Base-by-base conservation (phyloP, 2,113 vertebrate species). In the Beaufortia kweichowensis region DNA sequence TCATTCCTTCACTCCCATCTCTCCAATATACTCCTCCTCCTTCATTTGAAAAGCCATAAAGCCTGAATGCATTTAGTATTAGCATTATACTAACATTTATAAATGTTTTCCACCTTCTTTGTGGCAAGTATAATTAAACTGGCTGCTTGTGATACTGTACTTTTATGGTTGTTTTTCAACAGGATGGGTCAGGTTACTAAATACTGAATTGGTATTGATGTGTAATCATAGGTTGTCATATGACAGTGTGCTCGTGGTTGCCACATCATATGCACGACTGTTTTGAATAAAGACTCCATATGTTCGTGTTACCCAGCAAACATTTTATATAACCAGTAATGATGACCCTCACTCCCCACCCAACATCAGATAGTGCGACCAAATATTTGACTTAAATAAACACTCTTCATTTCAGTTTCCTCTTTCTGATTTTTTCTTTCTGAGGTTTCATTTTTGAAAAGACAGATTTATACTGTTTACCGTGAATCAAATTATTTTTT, bases 331-430 rank as follows among this genome's bases (percentile, higher is more conserved):
- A 19, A 53, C 48, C 19, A 21, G n/a, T 9, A 8, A 21, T 1
- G n/a, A 53, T 21, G 19, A 21, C n/a, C 48, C 48, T 53, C n/a
- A 5, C 19, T 35, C 19, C 23, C 57, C 29, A 14, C 12, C n/a
- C 23, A 6, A 53, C 48, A 53, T 53, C 48, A 21, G 7, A 53
- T 53, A 53, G 48, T 53, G 19, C 48, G 8, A 3, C 6, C 48
- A 53, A 53, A 53, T 53, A 53, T 53, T n/a, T 21, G 48, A 53
- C 48, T 53, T 53, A 53, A 53, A 53, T 53, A 53, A 53, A 53
- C 48, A 53, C 1, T 21, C 48, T 8, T 21, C 48, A 2, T 46
- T 53, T 21, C 19, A 53, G 3, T 53, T 53, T 21, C 48, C 48
- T 19, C 48, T 53, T 19, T 21, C 19, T 8, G 21, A 53, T 53